Conservation (phyloP, 2,888 invertebrate genomes). For the Drosophila kuntzei region DNA sequence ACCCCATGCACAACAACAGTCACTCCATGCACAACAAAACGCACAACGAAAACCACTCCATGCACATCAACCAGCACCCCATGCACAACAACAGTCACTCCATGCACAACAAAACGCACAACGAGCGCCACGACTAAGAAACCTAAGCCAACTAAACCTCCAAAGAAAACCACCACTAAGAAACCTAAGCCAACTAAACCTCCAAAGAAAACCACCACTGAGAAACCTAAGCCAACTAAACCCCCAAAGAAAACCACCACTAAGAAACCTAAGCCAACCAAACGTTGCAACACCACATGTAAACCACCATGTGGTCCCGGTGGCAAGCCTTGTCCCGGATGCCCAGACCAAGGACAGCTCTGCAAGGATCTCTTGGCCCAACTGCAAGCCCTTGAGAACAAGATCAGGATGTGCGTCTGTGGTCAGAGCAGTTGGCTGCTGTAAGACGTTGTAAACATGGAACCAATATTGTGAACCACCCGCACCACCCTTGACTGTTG, state of each 20-base stretch:
- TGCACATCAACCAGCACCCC: neutral
- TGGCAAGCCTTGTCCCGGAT: slow-evolving; percentile 2
- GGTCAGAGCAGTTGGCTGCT: neutral
- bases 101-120: no score
- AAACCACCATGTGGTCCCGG: slow-evolving; percentile 8
- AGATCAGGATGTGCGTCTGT: slow-evolving; percentile 4
- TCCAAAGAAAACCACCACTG: neutral
- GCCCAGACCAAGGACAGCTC: slow-evolving; percentile 2
- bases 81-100: no score
- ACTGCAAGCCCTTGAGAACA: neutral
- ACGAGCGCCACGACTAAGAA: no score
- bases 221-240: no score
- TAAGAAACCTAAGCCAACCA: neutral
- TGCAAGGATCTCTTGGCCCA: slow-evolving; percentile 1
- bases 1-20: neutral
- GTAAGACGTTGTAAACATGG: neutral
- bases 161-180: no score
- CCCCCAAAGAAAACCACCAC: neutral
- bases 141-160: no score
- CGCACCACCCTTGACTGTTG: slow-evolving; percentile 1
- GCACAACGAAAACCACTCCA: neutral
- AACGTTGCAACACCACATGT: no score
- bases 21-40: neutral
- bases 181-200: no score
- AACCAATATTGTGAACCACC: neutral